phyloP scores from a whole-genome alignment of 1,140 invertebrate genomes.

The Achatina immaculata region DNA sequence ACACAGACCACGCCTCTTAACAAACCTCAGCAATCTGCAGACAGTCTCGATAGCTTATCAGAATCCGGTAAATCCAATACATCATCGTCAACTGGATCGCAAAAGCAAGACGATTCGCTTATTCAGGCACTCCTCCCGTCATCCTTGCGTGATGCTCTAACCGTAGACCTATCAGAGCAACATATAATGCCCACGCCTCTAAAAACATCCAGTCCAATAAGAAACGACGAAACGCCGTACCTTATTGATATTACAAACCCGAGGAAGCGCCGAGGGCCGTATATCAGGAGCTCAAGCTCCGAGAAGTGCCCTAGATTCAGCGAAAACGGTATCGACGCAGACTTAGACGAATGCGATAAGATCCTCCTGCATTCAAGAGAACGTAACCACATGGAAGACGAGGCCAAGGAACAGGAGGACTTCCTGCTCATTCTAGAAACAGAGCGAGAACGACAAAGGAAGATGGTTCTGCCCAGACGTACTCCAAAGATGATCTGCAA shows the following conservation, averaged over 20 bases:
- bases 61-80: background rate
- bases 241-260: background rate
- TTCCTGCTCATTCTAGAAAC: constrained; percentile 29
- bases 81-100: background rate
- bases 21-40: background rate
- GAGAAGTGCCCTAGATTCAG: constrained; percentile 29
- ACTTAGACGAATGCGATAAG: constrained; percentile 28
- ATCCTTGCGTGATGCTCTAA: constrained; percentile 1
- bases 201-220: constrained; percentile 29
- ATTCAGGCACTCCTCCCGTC: background rate
- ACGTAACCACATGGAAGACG: background rate
- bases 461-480: constrained; percentile 28
- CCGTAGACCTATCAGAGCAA: constrained; percentile 1
- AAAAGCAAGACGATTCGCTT: constrained; percentile 10
- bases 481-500: constrained; percentile 37
- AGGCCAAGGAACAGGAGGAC: background rate
- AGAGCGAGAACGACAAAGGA: constrained; percentile 24
- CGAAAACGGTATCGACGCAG: constrained; percentile 20
- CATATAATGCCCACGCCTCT: background rate
- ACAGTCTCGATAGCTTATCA: background rate
- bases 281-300: constrained; percentile 13
- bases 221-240: background rate
- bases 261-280: constrained; percentile 18
- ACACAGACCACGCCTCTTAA: no score
- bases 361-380: background rate